Percentiles rank a stretch among this genome's conserved stretches.
Conservation (phyloP, 1,140 invertebrate genomes). For the Neelides sp. region DNA sequence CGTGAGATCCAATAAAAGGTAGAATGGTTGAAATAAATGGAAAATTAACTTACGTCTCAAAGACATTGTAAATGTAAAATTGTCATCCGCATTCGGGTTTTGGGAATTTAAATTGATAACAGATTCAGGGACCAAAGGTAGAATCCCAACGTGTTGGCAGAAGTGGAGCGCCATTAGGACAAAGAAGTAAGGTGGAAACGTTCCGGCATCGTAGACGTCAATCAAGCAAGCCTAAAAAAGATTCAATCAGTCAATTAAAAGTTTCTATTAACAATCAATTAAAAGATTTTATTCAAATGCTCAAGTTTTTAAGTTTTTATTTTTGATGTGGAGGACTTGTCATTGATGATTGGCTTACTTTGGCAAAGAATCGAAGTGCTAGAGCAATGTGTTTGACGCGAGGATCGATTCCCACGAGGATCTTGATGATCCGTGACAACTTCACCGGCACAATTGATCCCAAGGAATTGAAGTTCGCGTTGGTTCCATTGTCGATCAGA, state of each 20-base stretch:
- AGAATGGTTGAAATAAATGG: not conserved
- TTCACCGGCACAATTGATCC: slow-evolving; percentile 22
- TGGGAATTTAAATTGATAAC: too few relatives aligned
- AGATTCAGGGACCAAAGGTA: too few relatives aligned
- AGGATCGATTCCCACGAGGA: slow-evolving; percentile 12
- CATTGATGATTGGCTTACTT: slow-evolving; percentile 10
- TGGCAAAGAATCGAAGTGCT: slow-evolving; percentile 20
- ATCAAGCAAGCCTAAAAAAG: slow-evolving; percentile 17
- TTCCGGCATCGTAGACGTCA: slow-evolving; percentile 24
- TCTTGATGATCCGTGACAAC: slow-evolving; percentile 17
- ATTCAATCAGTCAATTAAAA: not conserved
- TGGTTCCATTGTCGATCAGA: slow-evolving; percentile 5
- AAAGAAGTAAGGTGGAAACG: slow-evolving; percentile 20
- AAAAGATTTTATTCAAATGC: slow-evolving; percentile 2
- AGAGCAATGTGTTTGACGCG: slow-evolving; percentile 18
- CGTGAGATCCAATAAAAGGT: not conserved
- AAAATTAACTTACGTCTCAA: not conserved
- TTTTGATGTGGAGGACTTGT: too few relatives aligned
- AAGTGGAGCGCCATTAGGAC: slow-evolving; percentile 22
- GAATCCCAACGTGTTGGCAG: too few relatives aligned
- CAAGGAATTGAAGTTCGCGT: slow-evolving; percentile 8
- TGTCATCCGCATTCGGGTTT: too few relatives aligned
- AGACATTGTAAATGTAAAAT: not conserved
- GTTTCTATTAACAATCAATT: not conserved
- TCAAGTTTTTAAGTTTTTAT: slow-evolving; percentile 9